Evolutionary conservation across 2,888 invertebrate genomes (phyloP), one percentile per base, ranked within the genome.

Genomic region (Agrochola lota): DNA sequence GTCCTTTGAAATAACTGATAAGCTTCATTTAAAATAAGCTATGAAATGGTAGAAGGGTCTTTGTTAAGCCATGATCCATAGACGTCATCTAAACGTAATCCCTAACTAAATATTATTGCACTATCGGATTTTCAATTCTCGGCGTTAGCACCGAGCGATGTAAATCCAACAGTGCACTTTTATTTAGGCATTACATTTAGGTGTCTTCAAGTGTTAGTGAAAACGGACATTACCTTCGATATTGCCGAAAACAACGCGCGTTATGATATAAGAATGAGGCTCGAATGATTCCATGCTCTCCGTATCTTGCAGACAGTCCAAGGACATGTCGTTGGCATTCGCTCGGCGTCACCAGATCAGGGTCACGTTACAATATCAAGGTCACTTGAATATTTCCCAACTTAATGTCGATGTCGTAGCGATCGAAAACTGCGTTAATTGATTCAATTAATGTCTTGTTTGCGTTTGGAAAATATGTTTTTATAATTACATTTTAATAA

Each of bases 361-460:
- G 80, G 76, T 74, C 69, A 71, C 26, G 17, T 20, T n/a, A 12
- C 74, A 85, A 35, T 80, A 80, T 80, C 80, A 84, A 75, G 76
- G 86, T 69, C n/a, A 60, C 59, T 23, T 35, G 35, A 71, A 68
- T 46, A 83, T 78, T 78, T 71, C 30, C 46, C 30, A 60, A 46
- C 26, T 23, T 60, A 40, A 35, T 64, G 57, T 30, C 43, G 20
- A 26, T 59, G 52, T 59, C 11, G n/a, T 43, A 26, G 40, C 23
- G 60, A 35, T 70, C 8, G 64, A 72, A 62, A 82, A 72, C 30
- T 52, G 57, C n/a, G 40, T 62, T 59, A 55, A 63, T 86, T 72
- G 17, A 66, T 49, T 74, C 43, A n/a, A 26, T 60, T 49, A 40
- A 68, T 71, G 57, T 17, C 40, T 74, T 55, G 30, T 62, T 70